Conservation (phyloP, 2,113 vertebrate species). For the Amphilophus citrinellus region DNA sequence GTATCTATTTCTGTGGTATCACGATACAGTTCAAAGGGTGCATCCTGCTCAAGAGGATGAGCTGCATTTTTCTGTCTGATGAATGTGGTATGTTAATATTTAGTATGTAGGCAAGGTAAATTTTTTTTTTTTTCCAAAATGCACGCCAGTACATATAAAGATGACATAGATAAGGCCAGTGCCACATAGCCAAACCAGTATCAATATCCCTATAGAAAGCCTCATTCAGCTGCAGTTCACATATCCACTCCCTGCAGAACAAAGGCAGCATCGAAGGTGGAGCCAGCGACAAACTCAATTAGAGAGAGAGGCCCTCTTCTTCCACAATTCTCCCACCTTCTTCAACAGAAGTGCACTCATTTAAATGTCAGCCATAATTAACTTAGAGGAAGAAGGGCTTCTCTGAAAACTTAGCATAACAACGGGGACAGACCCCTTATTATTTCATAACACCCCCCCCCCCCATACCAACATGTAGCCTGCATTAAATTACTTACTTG, state of each 20-base stretch:
- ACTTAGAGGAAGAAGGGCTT: slow-evolving; percentile 71
- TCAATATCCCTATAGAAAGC: slow-evolving; percentile 42
- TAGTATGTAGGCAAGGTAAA: slow-evolving; percentile 13
- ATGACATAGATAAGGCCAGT: neutral
- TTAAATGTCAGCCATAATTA: slow-evolving; percentile 86
- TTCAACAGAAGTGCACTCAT: slow-evolving; percentile 76
- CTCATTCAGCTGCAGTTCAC: slow-evolving; percentile 70
- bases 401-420: slow-evolving; percentile 76
- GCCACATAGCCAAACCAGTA: slow-evolving; percentile 5
- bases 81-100: neutral
- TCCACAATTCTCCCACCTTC: slow-evolving; percentile 66
- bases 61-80: neutral
- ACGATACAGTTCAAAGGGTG: neutral
- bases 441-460: slow-evolving; percentile 65
- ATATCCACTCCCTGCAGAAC: slow-evolving; percentile 52
- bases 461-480: slow-evolving; percentile 35
- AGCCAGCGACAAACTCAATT: slow-evolving; percentile 80
- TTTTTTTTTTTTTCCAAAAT: slow-evolving; percentile 12
- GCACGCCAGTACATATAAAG: slow-evolving; percentile 9
- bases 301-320: slow-evolving; percentile 71
- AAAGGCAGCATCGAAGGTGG: slow-evolving; percentile 61
- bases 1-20: neutral
- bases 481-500: slow-evolving; percentile 41
- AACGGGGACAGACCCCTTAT: slow-evolving; percentile 64
- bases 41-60: neutral